Base-by-base conservation (phyloP, 2,888 invertebrate species). In the Stenurella melanura region DNA sequence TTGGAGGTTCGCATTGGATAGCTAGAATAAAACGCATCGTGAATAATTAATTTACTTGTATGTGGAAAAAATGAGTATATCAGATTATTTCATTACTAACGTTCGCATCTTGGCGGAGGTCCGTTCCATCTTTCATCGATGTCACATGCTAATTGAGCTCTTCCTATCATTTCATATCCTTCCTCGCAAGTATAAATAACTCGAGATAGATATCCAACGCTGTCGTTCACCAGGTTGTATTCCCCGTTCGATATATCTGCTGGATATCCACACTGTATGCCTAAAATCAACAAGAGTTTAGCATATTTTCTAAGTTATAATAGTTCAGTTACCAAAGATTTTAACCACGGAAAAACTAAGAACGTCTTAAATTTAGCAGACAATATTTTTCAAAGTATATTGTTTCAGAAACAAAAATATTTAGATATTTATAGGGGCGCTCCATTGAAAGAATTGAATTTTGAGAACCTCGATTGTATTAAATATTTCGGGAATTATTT, bases 51-150 rank as follows among this genome's bases (percentile, higher is more conserved):
- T 7, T 9, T 34, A 70, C 5, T 70, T 30, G 18, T 58, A 50
- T n/a, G 5, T 6, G 6, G 7, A 34, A n/a, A 15, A 1, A 50
- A n/a, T 50, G 0, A 50, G 0, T n/a, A n/a, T 50, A 50, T 50
- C n/a, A 50, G 42, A 50, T 50, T 50, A n/a, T 50, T 15, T 56
- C 26, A 1, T n/a, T 66, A 89, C 90, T 91, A 87, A 95, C 95
- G 92, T 89, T 96, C 96, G 89, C 97, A 97, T 83, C 94, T 90
- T 0, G 97, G 97, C 68, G 97, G 97, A 1, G 97, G 97, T 61
- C 97, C 97, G 86, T 97, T 97, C 97, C 97, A 97, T 70, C 96
- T 92, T 88, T 96, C 96, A 85, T 97, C 97, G 83, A 97, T 95
- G 88, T 97, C 97, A 85, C 97, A 97, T 3, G 96, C 95, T 15